Percentiles rank a stretch among this genome's conserved stretches.
These are phyloP conservation scores for Okamejei kenojei DNA, from an alignment of 2,797 vertebrate species.

Conservation along the genomic window DNA sequence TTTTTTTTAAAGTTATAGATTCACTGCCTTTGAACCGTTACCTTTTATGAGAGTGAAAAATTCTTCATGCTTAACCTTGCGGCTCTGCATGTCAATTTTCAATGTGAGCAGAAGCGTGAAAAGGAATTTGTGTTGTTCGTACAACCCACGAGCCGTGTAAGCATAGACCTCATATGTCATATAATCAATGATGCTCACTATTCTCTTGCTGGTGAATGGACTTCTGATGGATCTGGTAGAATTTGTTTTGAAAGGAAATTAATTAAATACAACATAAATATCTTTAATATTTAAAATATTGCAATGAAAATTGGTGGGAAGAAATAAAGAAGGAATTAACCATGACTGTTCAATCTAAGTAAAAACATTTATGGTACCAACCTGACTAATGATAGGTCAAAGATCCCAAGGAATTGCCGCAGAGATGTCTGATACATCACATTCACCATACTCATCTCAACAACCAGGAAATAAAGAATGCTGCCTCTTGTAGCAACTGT, in stretches of 20 bases:
- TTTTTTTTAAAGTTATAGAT: neutral
- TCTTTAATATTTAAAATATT: neutral
- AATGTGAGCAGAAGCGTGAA: slow-evolving; percentile 84
- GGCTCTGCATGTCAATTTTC: slow-evolving; percentile 89
- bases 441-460: slow-evolving; percentile 86
- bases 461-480: slow-evolving; percentile 84
- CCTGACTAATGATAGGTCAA: slow-evolving; percentile 81
- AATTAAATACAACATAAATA: neutral
- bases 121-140: slow-evolving; percentile 90
- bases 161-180: slow-evolving; percentile 88
- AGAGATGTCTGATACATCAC: slow-evolving; percentile 91
- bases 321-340: neutral
- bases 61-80: slow-evolving; percentile 77
- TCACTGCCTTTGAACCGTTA: slow-evolving; percentile 46
- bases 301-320: neutral
- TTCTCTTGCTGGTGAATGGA: slow-evolving; percentile 82
- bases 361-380: slow-evolving; percentile 43
- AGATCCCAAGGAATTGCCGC: slow-evolving; percentile 80
- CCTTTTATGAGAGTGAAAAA: slow-evolving; percentile 92
- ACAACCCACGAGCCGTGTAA: slow-evolving; percentile 78
- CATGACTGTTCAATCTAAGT: neutral
- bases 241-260: neutral
- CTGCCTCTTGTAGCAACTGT: slow-evolving; percentile 85
- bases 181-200: slow-evolving; percentile 79
- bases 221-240: slow-evolving; percentile 72